These are phyloP conservation scores for Podargus strigoides DNA, from an alignment of 2,797 vertebrate genomes.

Conservation along the genomic window DNA sequence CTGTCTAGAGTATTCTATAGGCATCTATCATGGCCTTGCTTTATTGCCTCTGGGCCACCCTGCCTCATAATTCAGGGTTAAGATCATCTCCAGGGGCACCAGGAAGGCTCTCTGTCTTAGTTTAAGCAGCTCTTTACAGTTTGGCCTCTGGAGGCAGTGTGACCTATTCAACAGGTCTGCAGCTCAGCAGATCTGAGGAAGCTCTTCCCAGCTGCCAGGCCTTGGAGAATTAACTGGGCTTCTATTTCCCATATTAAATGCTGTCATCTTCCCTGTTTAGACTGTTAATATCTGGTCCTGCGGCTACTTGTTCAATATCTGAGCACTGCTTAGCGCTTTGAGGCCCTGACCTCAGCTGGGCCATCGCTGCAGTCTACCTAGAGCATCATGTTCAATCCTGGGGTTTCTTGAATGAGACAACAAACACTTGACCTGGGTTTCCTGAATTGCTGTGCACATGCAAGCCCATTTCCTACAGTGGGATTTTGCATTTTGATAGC, in stretches of 20 bases:
- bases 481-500: neutral
- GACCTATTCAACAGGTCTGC: slow-evolving; percentile 21
- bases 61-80: neutral
- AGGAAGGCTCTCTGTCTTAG: neutral
- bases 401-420: neutral
- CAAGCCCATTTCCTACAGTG: neutral
- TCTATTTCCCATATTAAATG: neutral
- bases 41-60: neutral
- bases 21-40: neutral
- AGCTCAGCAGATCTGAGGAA: neutral
- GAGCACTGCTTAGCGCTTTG: neutral
- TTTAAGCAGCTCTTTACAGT: neutral
- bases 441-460: neutral
- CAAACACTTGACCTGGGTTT: neutral
- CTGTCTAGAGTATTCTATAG: neutral
- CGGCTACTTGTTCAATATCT: neutral
- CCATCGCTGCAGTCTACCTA: neutral
- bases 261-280: neutral
- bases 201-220: neutral
- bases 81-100: neutral
- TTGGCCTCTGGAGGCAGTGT: neutral
- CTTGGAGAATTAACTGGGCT: neutral
- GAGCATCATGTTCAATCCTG: rapidly evolving
- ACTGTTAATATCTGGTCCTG: neutral
- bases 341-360: neutral